A percentile compares a stretch with the other conserved stretches of the same genome.
phyloP scores from a whole-genome alignment of 2,888 invertebrate species.

The Isotomurus palustris region DNA sequence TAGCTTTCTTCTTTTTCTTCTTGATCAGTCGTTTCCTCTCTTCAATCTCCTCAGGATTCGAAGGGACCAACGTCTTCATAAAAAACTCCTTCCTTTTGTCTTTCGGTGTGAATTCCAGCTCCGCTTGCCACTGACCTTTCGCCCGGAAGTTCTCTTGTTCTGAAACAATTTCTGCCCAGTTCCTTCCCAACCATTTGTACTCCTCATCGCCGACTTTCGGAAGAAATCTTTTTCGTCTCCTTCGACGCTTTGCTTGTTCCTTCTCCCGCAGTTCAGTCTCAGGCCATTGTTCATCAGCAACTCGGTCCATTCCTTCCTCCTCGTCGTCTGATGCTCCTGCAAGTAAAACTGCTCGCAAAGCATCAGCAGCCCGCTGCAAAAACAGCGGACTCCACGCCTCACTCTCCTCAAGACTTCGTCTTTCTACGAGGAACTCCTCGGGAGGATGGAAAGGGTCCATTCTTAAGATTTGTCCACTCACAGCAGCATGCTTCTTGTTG shows the following conservation, averaged over 20 bases:
- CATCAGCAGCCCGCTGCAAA: constrained; percentile 25
- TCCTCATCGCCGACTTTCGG: constrained; percentile 23
- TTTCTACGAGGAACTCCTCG: no score
- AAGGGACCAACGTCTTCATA: not conserved
- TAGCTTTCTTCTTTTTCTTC: not conserved
- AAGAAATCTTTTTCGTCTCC: constrained; percentile 9
- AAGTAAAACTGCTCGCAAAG: constrained; percentile 21
- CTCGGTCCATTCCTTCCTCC: no score
- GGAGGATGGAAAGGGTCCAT: constrained; percentile 18
- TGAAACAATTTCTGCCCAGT: constrained; percentile 32
- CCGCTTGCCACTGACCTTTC: constrained; percentile 11
- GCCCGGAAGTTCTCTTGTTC: constrained; percentile 16
- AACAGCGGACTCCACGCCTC: constrained; percentile 24
- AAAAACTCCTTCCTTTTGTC: constrained; percentile 1
- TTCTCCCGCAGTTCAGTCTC: constrained; percentile 15
- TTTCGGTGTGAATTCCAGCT: constrained; percentile 6
- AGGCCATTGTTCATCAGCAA: constrained; percentile 20
- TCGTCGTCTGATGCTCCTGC: constrained; percentile 26
- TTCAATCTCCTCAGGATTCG: not conserved
- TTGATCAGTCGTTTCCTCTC: constrained; percentile 6
- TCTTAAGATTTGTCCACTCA: not conserved
- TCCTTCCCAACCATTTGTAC: constrained; percentile 21
- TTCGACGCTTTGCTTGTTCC: constrained; percentile 1
- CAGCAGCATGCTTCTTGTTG: not conserved
- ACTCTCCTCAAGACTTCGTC: no score